Evolutionary conservation across 2,888 invertebrate species (phyloP), one percentile per base, ranked within the genome.

Genomic region (Chloroclysta siterata): DNA sequence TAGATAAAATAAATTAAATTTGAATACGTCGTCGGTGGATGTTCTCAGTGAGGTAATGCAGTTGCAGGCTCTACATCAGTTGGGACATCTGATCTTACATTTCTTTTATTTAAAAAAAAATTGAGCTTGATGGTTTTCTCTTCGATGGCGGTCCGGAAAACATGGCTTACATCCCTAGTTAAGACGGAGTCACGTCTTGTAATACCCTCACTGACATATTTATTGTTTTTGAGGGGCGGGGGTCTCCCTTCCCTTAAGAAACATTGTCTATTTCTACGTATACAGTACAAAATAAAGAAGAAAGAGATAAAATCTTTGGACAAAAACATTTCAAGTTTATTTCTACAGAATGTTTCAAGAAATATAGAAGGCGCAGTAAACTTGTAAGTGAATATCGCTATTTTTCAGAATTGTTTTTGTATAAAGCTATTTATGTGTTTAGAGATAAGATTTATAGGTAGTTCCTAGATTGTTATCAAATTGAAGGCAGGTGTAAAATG

Each of bases 161-260:
- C 15, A 3, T 10, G 14, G 42, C 13, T 10, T 33, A 52, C 65
- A 54, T 65, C 65, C 54, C 65, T 65, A 65, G 53, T 85, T 84
- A 83, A 85, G 87, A 79, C 75, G 72, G 71, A 61, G 72, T 74
- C 77, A 68, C 76, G 83, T 83, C 85, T 79, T 87, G 88, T 90
- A 88, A 91, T 91, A 90, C 89, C 87, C 86, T 80, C 79, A 84
- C 88, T 91, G 92, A 91, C 93, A 93, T 90, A 93, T 93, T 93
- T 93, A 93, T 93, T 88, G 90, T 90, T 86, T 83, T 74, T 69
- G 71, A 66, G 82, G 89, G 90, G 83, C 80, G 83, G 82, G 85
- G 86, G 84, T 68, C 54, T 48, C 41, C 76, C 82, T 56, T 57
- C 77, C 79, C 69, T 72, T 68, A 74, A 75, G 78, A 82, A 81